phyloP scores from a whole-genome alignment of 2,113 vertebrate genomes.

The Anas platyrhynchos region DNA sequence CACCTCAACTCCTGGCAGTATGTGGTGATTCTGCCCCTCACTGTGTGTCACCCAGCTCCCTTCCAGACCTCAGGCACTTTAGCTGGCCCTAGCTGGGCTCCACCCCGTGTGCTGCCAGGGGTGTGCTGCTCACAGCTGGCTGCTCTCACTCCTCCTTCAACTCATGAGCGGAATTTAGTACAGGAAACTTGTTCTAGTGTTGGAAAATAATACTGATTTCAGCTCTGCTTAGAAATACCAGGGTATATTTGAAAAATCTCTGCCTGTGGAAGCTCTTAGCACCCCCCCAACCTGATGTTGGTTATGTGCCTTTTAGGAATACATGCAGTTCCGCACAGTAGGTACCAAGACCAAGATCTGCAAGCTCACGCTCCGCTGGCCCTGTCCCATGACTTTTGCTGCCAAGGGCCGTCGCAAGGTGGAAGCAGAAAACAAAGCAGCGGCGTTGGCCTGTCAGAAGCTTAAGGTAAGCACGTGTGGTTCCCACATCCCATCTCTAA shows the following conservation, averaged over 20 bases:
- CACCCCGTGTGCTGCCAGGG: not conserved
- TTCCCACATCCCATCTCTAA: not conserved
- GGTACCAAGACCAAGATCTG: conserved; percentile 88
- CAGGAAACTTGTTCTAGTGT: not conserved
- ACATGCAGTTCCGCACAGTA: conserved; percentile 82
- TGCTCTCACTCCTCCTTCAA: not conserved
- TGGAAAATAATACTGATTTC: not conserved
- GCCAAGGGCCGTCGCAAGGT: conserved; percentile 82
- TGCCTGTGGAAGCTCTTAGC: fast-evolving
- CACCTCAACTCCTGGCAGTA: fast-evolving
- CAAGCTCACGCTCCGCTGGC: conserved; percentile 88
- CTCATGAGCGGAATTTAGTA: not conserved
- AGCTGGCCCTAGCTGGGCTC: not conserved
- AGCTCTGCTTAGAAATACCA: not conserved
- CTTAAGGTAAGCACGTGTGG: conserved; percentile 81
- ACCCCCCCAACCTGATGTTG: not conserved
- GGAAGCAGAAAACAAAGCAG: conserved; percentile 87
- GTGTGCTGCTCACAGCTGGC: not conserved
- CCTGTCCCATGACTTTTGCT: conserved; percentile 88
- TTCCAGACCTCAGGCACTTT: not conserved
- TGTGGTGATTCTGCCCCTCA: not conserved
- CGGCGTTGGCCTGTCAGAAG: conserved; percentile 91
- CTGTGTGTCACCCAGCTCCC: not conserved
- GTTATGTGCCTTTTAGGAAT: conserved; percentile 72
- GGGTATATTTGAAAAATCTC: not conserved